These are phyloP conservation scores for Conus ventricosus DNA, from an alignment of 1,140 invertebrate species.

Conservation along the genomic window DNA sequence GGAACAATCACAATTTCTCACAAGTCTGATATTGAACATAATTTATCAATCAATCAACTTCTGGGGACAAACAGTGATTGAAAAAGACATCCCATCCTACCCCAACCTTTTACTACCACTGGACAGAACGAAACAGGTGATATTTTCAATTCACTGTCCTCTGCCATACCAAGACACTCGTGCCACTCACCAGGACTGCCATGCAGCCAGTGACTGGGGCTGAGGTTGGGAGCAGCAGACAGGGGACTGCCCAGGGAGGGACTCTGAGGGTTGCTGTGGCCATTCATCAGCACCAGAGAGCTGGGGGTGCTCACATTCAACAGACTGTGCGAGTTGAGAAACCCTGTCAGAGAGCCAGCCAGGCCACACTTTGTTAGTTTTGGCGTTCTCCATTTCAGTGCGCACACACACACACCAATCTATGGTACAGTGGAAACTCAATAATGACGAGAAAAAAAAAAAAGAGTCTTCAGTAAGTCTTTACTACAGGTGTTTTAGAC, in stretches of 20 bases:
- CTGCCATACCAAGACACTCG: not conserved
- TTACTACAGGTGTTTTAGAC: too few relatives aligned
- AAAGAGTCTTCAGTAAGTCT: too few relatives aligned
- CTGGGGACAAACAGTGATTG: too few relatives aligned
- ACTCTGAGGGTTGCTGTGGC: slow-evolving; percentile 51
- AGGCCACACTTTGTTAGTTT: too few relatives aligned
- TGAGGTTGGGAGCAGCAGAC: slow-evolving; percentile 25
- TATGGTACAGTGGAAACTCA: too few relatives aligned
- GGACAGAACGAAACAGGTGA: not conserved
- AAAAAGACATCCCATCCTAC: too few relatives aligned
- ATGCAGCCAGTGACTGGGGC: slow-evolving; percentile 44
- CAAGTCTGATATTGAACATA: too few relatives aligned
- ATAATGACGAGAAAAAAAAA: too few relatives aligned
- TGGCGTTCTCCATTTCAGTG: too few relatives aligned
- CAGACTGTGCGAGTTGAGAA: slow-evolving; percentile 46
- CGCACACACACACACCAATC: not conserved
- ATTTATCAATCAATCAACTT: too few relatives aligned
- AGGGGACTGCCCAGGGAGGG: slow-evolving; percentile 44
- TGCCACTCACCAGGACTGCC: not conserved
- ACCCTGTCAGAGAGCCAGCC: not conserved
- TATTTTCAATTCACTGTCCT: not conserved
- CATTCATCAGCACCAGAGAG: slow-evolving; percentile 47
- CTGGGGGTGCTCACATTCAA: slow-evolving; percentile 59
- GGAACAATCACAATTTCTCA: too few relatives aligned
- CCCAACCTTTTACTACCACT: too few relatives aligned